A percentile compares a stretch with the other conserved stretches of the same genome.
These are phyloP conservation scores for Piezodorus guildinii DNA, from an alignment of 1,140 invertebrate species.

Conservation along the genomic window DNA sequence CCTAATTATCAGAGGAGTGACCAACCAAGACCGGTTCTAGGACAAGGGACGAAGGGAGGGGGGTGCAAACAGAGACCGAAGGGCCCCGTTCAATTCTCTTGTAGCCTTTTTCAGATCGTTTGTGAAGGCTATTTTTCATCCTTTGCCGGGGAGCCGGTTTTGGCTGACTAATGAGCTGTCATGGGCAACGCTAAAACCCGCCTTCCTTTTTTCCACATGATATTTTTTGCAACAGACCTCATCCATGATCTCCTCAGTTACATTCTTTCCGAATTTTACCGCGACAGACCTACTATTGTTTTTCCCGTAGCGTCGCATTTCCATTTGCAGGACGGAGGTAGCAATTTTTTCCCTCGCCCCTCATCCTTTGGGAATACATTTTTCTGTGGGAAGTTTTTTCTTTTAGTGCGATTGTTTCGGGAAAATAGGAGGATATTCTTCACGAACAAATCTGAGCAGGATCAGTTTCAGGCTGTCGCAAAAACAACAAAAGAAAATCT, in stretches of 20 bases:
- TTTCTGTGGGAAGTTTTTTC: no score
- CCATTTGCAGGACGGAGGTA: background rate
- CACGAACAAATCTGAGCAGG: no score
- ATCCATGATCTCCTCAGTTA: slow-evolving; percentile 4
- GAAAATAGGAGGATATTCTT: no score
- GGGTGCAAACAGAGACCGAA: no score
- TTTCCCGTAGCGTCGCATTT: background rate
- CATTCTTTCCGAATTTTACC: slow-evolving; percentile 1
- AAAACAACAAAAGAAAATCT: no score
- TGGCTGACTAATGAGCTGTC: slow-evolving; percentile 15
- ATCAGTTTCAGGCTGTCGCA: no score
- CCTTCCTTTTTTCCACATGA: slow-evolving; percentile 15
- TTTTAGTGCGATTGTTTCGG: no score
- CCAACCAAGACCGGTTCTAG: no score
- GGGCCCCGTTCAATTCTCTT: slow-evolving; percentile 10
- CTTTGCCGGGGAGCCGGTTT: background rate
- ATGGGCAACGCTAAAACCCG: background rate
- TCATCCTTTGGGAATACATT: no score
- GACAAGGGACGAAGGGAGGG: no score
- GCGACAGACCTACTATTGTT: background rate
- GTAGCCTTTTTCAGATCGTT: slow-evolving; percentile 9
- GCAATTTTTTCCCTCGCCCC: no score
- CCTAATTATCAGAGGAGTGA: no score
- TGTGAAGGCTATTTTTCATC: slow-evolving; percentile 11
- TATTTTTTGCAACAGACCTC: slow-evolving; percentile 16